phyloP scores from a whole-genome alignment of 2,888 invertebrate genomes.

The Ophion obscuratus region DNA sequence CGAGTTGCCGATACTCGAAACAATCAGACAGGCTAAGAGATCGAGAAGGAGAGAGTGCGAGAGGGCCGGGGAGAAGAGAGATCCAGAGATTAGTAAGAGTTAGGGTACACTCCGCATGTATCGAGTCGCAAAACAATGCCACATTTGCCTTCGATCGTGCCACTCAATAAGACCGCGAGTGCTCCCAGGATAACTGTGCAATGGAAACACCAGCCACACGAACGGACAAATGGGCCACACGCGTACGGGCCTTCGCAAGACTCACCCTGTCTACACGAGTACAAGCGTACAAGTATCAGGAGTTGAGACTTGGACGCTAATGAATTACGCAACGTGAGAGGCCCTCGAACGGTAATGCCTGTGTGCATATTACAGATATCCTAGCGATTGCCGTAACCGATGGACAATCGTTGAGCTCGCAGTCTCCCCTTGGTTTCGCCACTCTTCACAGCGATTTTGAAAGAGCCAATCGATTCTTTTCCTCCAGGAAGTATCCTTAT shows the following conservation, averaged over 20 bases:
- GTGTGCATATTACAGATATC: slow-evolving; percentile 45
- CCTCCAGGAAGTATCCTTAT: slow-evolving; percentile 3
- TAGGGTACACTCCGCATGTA: slow-evolving; percentile 20
- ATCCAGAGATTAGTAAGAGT: slow-evolving; percentile 37
- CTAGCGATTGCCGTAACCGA: slow-evolving; percentile 42
- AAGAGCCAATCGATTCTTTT: background rate
- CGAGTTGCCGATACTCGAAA: slow-evolving; percentile 55
- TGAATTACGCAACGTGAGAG: slow-evolving; percentile 63
- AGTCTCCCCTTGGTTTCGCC: background rate
- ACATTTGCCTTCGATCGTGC: slow-evolving; percentile 68
- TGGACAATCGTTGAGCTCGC: slow-evolving; percentile 18
- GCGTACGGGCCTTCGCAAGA: background rate
- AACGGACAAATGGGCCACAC: slow-evolving; percentile 16
- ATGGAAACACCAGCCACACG: slow-evolving; percentile 31
- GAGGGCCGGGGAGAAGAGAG: background rate
- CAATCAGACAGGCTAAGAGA: slow-evolving; percentile 57
- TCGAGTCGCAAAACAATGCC: slow-evolving; percentile 43
- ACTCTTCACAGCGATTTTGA: background rate
- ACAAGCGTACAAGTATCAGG: slow-evolving; percentile 15
- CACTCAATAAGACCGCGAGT: slow-evolving; percentile 67
- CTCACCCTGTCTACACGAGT: background rate
- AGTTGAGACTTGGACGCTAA: slow-evolving; percentile 56
- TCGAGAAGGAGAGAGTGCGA: background rate
- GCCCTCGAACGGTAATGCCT: slow-evolving; percentile 28
- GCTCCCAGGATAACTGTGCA: slow-evolving; percentile 32